phyloP scores from a whole-genome alignment of 2,797 vertebrate species.

The Acrocephalus scirpaceus region DNA sequence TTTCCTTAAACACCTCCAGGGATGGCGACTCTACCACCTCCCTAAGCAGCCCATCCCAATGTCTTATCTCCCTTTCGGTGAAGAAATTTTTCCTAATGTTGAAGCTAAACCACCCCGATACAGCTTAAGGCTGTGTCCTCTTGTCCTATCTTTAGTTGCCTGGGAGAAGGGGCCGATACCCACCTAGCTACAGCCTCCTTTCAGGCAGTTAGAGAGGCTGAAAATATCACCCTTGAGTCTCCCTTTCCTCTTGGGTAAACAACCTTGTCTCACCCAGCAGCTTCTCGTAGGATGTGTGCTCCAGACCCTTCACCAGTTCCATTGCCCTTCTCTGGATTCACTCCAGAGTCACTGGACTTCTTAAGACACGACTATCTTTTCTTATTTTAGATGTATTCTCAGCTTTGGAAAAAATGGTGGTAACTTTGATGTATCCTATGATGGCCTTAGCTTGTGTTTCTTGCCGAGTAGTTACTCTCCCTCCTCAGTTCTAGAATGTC shows the following conservation, averaged over 20 bases:
- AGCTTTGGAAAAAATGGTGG: fast-evolving
- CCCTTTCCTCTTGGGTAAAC: neutral
- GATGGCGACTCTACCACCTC: neutral
- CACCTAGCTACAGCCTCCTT: neutral
- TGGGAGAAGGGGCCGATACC: neutral
- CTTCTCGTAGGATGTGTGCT: neutral
- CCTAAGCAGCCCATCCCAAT: neutral
- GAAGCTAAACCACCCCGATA: neutral
- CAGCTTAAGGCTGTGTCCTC: neutral
- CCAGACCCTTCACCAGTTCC: neutral
- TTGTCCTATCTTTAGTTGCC: neutral
- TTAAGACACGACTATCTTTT: fast-evolving
- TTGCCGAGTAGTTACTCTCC: fast-evolving
- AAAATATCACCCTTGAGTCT: neutral
- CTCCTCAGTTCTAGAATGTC: too few relatives aligned
- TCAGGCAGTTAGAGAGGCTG: neutral
- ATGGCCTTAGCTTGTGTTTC: neutral
- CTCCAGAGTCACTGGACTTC: neutral
- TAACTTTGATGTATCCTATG: too few relatives aligned
- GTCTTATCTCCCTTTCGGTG: neutral
- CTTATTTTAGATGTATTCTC: neutral
- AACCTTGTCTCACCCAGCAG: too few relatives aligned
- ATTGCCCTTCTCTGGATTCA: neutral
- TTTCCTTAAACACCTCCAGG: neutral
- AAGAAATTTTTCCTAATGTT: neutral